Conservation (phyloP, 2,113 vertebrate species). For the Proterorhinus semilunaris region DNA sequence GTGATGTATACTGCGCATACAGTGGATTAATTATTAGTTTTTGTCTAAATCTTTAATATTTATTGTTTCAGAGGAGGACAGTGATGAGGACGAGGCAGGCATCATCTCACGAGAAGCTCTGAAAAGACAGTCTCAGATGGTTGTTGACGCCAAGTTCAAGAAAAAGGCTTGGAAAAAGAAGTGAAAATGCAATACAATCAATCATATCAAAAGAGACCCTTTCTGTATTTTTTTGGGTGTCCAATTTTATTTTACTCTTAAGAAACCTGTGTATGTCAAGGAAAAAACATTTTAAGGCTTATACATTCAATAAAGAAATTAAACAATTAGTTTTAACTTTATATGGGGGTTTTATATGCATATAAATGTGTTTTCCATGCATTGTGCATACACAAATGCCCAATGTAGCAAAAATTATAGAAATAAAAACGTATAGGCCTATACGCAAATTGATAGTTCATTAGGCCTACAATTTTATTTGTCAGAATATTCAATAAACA, state of each 20-base stretch:
- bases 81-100: conserved; percentile 73
- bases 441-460: no score
- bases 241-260: background rate
- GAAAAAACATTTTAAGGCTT: no score
- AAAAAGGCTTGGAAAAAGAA: conserved; percentile 76
- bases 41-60: background rate
- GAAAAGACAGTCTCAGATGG: conserved; percentile 83
- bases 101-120: conserved; percentile 74
- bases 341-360: no score
- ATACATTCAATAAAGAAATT: no score
- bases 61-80: conserved; percentile 77
- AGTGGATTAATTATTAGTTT: background rate
- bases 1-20: background rate
- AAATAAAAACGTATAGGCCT: no score
- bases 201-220: background rate
- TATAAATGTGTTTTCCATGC: no score
- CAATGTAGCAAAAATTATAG: no score
- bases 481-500: no score
- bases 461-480: no score
- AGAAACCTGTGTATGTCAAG: no score
- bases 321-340: no score
- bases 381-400: no score
- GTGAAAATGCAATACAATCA: conserved; percentile 21
- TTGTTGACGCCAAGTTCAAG: conserved; percentile 81
- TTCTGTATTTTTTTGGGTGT: background rate